Conservation (phyloP, 2,888 invertebrate species). For the Eupeodes luniger region DNA sequence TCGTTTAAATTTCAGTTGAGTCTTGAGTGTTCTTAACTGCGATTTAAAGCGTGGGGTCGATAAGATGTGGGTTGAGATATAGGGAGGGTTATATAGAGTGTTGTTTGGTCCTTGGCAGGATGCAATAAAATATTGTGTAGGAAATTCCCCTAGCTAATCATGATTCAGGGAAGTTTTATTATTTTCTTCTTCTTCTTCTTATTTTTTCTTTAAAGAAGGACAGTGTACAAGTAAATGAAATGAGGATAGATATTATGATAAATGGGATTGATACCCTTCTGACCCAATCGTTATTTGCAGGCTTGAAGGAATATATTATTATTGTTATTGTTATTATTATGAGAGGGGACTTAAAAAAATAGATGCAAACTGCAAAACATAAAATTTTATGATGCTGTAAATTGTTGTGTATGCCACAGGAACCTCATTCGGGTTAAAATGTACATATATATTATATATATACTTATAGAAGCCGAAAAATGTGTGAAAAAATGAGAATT, state of each 20-base stretch:
- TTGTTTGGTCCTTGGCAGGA: constrained; percentile 42
- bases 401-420: constrained; percentile 50
- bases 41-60: constrained; percentile 62
- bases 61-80: not conserved
- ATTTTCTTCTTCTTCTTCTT: not conserved
- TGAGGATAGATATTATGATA: constrained; percentile 66
- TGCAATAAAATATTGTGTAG: constrained; percentile 60
- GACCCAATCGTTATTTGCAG: constrained; percentile 73
- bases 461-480: not conserved
- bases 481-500: constrained; percentile 39
- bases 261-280: constrained; percentile 64
- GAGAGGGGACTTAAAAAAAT: constrained; percentile 34
- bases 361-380: constrained; percentile 50
- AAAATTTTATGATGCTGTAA: constrained; percentile 68
- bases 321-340: constrained; percentile 43
- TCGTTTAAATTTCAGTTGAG: constrained; percentile 57
- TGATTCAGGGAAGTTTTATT: constrained; percentile 6
- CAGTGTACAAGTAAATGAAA: constrained; percentile 60
- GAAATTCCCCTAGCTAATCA: constrained; percentile 18
- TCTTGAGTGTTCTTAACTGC: constrained; percentile 64
- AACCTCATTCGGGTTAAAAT: constrained; percentile 14
- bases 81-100: not conserved
- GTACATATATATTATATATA: too few relatives aligned
- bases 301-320: constrained; percentile 46
- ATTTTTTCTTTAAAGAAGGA: constrained; percentile 33